Percentiles rank a stretch among this genome's conserved stretches.
Evolutionary conservation across 2,797 vertebrate species (phyloP).

Genomic region (Artibeus jamaicensis): DNA sequence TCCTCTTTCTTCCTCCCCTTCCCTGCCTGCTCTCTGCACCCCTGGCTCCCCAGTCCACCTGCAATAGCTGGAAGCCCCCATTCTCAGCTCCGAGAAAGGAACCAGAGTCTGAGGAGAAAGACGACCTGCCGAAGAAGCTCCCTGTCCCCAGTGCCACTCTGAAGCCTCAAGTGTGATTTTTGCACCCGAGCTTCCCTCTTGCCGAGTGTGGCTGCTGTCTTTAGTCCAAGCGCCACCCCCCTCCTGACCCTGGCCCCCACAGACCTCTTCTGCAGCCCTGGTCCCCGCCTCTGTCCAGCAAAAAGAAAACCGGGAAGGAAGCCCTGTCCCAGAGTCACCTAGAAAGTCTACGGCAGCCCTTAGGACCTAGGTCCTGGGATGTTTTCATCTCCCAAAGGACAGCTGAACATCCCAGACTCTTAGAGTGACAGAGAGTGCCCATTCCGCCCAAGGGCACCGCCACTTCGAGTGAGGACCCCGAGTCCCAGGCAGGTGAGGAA

Average conservation of each 20-base stretch:
- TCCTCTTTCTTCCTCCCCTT: not conserved
- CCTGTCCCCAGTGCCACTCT: not conserved
- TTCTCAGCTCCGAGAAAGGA: not conserved
- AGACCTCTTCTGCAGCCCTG: not conserved
- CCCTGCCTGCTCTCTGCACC: not conserved
- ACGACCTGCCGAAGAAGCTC: not conserved
- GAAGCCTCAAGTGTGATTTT: accelerated
- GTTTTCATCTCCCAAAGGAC: not conserved
- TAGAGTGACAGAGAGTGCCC: not conserved
- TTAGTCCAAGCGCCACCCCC: not conserved
- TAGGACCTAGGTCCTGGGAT: not conserved
- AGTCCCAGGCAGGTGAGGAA: not conserved
- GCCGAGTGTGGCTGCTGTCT: not conserved
- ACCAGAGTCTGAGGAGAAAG: accelerated
- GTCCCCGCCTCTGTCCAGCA: not conserved
- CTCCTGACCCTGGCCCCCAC: not conserved
- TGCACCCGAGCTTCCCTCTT: not conserved
- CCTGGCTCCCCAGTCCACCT: not conserved
- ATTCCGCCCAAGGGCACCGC: not conserved
- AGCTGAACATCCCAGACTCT: not conserved
- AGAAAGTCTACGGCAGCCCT: not conserved
- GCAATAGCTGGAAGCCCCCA: too few relatives aligned
- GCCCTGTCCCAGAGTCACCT: not conserved
- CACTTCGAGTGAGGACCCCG: not conserved
- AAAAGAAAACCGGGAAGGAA: not conserved